phyloP scores from a whole-genome alignment of 2,888 invertebrate species.

The Cantharis flavilabris region DNA sequence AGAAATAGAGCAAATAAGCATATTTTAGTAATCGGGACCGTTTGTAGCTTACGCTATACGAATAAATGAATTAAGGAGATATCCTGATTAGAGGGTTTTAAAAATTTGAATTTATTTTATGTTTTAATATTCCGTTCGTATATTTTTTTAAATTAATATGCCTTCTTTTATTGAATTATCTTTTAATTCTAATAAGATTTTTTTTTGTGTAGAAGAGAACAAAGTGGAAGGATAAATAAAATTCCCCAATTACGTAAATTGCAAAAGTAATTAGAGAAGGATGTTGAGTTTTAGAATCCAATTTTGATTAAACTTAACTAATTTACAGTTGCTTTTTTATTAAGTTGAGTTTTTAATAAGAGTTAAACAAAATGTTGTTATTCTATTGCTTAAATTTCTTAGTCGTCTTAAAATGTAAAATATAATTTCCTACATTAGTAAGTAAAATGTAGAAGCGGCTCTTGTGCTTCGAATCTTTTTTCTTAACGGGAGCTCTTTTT shows the following conservation, averaged over 20 bases:
- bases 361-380: not conserved
- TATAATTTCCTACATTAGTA: not conserved
- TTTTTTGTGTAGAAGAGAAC: not conserved
- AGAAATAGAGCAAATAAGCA: not conserved
- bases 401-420: not conserved
- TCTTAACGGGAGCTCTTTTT: not conserved
- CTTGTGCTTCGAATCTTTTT: not conserved
- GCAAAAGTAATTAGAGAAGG: not conserved
- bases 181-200: not conserved
- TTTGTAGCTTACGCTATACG: not conserved
- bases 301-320: not conserved
- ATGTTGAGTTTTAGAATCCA: not conserved
- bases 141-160: not conserved
- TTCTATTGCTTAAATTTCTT: not conserved
- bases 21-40: not conserved
- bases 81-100: not conserved
- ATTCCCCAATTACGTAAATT: not conserved
- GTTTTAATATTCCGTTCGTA: not conserved
- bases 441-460: not conserved
- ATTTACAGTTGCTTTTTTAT: not conserved
- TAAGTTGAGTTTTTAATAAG: not conserved
- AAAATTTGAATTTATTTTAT: not conserved
- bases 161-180: not conserved
- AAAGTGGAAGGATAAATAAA: not conserved
- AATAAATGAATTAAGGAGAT: not conserved